Conservation (phyloP, 2,113 vertebrate genomes). For the Hemiscyllium ocellatum region DNA sequence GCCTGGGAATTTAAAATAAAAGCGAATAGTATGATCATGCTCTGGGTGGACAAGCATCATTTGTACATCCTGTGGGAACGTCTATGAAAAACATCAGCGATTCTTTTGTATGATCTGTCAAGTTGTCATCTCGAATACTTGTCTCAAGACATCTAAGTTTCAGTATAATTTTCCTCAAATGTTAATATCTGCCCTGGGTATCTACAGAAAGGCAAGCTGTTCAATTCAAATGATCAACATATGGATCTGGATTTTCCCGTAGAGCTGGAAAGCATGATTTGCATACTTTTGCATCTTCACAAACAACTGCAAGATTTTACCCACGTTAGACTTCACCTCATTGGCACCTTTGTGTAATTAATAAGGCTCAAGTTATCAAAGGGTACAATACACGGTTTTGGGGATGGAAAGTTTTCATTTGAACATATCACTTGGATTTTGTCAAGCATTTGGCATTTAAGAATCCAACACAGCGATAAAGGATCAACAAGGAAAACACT, state of each 20-base stretch:
- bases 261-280: neutral
- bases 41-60: neutral
- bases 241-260: neutral
- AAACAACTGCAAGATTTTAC: too few relatives aligned
- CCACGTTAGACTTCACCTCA: too few relatives aligned
- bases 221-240: neutral
- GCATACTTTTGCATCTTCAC: too few relatives aligned
- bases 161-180: neutral
- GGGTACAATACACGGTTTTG: too few relatives aligned
- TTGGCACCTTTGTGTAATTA: too few relatives aligned
- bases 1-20: conserved; percentile 33
- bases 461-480: too few relatives aligned
- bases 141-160: neutral
- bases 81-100: neutral
- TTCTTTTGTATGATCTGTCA: neutral
- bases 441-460: too few relatives aligned
- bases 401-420: too few relatives aligned
- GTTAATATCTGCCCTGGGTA: neutral
- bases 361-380: too few relatives aligned
- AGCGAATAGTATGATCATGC: neutral
- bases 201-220: neutral
- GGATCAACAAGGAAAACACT: too few relatives aligned
- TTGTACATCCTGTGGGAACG: neutral
- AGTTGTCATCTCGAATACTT: neutral
- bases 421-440: too few relatives aligned